Conservation (phyloP, 2,113 vertebrate genomes). For the Hippocampus abdominalis region DNA sequence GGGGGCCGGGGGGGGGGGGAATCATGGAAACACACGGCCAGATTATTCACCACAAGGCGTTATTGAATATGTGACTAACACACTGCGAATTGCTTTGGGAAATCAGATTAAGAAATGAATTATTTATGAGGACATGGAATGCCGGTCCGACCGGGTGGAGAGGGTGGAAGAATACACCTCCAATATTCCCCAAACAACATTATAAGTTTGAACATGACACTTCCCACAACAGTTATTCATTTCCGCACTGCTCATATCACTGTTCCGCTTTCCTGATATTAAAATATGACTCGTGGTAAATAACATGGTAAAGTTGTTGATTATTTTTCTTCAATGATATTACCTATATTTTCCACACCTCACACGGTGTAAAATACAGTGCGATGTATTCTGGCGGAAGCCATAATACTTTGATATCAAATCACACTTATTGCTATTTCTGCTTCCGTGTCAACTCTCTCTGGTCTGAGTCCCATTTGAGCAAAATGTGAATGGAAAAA, state of each 20-base stretch:
- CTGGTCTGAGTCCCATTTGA: conserved; percentile 25
- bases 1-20: conserved; percentile 2
- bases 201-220: conserved; percentile 70
- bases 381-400: conserved; percentile 50
- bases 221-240: conserved; percentile 63
- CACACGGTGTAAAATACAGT: conserved; percentile 43
- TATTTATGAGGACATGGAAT: conserved; percentile 71
- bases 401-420: conserved; percentile 46
- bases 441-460: conserved; percentile 12
- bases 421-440: conserved; percentile 43
- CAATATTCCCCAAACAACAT: conserved; percentile 67
- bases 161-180: conserved; percentile 61
- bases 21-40: conserved; percentile 58
- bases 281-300: conserved; percentile 65
- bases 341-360: conserved; percentile 46
- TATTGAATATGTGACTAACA: conserved; percentile 78
- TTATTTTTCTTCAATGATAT: conserved; percentile 67
- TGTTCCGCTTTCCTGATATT: conserved; percentile 61
- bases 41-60: conserved; percentile 66
- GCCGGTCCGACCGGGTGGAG: conserved; percentile 52
- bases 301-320: conserved; percentile 58
- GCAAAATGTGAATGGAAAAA: conserved; percentile 27
- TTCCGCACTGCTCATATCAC: conserved; percentile 61
- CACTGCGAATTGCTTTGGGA: conserved; percentile 70
- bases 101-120: conserved; percentile 78